Percentiles rank a stretch among this genome's conserved stretches.
Evolutionary conservation across 2,888 invertebrate genomes (phyloP).

Genomic region (Rhagium mordax): DNA sequence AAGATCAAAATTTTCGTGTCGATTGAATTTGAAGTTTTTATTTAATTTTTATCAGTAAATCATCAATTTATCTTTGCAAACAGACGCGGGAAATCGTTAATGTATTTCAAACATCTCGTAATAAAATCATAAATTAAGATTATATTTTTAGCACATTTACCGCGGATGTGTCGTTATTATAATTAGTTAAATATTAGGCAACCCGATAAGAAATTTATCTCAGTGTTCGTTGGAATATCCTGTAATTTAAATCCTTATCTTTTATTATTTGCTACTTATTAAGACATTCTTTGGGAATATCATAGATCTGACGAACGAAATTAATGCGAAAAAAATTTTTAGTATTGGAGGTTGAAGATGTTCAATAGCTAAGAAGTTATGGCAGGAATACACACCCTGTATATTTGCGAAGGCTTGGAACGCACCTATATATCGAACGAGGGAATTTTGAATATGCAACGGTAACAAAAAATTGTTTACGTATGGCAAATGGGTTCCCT

Average conservation of each 20-base stretch:
- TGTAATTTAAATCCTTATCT: constrained; percentile 4
- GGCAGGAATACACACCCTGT: no score
- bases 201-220: not conserved
- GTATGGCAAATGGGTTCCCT: not conserved
- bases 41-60: not conserved
- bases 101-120: not conserved
- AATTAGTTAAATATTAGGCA: not conserved
- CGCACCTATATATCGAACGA: no score
- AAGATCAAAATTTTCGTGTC: no score
- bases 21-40: not conserved
- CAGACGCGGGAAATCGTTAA: not conserved
- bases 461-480: not conserved
- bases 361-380: no score
- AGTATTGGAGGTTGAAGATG: no score
- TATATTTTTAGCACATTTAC: not conserved
- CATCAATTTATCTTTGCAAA: not conserved
- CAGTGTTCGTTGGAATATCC: constrained; percentile 17
- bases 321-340: no score
- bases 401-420: no score
- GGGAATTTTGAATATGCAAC: not conserved
- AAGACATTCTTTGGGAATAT: no score
- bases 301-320: no score
- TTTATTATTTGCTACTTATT: no score
- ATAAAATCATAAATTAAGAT: constrained; percentile 4
- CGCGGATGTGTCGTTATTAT: constrained; percentile 16